Percentiles rank a stretch among this genome's conserved stretches.
Conservation (phyloP, 2,888 invertebrate species). For the Chirona hameri region DNA sequence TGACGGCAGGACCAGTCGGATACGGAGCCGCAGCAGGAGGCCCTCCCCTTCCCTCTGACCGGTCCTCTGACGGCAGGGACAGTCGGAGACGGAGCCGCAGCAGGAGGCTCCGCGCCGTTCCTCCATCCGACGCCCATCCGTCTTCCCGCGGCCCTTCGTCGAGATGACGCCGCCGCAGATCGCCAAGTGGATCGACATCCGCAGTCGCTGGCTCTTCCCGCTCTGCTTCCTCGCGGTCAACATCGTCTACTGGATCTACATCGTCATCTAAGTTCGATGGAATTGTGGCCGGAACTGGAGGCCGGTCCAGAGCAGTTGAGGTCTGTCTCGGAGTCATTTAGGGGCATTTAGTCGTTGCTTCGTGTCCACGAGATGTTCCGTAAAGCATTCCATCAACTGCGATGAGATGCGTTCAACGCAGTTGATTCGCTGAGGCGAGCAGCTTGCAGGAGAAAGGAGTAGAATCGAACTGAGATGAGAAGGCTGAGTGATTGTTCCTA, state of each 20-base stretch:
- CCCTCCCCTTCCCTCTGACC: not conserved
- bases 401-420: too few relatives aligned
- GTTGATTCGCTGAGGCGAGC: too few relatives aligned
- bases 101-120: not conserved
- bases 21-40: too few relatives aligned
- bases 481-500: too few relatives aligned
- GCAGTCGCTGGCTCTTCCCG: constrained; percentile 73
- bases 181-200: constrained; percentile 78
- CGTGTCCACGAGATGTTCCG: too few relatives aligned
- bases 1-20: constrained; percentile 35
- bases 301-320: too few relatives aligned
- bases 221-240: constrained; percentile 74
- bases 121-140: not conserved
- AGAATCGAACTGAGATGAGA: too few relatives aligned
- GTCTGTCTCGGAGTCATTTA: too few relatives aligned
- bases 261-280: not conserved
- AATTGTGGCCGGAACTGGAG: not conserved
- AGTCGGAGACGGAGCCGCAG: not conserved
- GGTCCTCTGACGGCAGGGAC: not conserved
- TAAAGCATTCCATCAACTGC: too few relatives aligned
- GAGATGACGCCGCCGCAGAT: constrained; percentile 86
- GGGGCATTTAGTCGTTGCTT: too few relatives aligned
- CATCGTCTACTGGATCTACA: constrained; percentile 66
- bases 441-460: too few relatives aligned
- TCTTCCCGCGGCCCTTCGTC: constrained; percentile 55